Evolutionary conservation across 2,888 invertebrate genomes (phyloP).

Genomic region (Drosophila pseudotalamancana): DNA sequence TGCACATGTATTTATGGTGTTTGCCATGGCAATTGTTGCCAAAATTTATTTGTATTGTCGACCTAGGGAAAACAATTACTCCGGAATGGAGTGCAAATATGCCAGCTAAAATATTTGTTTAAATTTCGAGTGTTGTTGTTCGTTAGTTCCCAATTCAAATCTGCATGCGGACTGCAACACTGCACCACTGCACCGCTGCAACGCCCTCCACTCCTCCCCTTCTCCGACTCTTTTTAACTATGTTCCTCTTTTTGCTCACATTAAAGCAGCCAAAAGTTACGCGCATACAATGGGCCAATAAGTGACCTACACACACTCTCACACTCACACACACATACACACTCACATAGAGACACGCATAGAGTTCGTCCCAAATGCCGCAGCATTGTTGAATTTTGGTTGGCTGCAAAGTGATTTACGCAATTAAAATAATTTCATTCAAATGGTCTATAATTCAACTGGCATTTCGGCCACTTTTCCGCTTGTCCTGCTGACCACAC

Average conservation of each 20-base stretch:
- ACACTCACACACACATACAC: conserved; percentile 8
- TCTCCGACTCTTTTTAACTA: too few relatives aligned
- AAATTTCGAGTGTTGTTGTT: conserved; percentile 51
- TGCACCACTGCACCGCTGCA: background rate
- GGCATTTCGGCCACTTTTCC: conserved; percentile 64
- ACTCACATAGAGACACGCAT: background rate
- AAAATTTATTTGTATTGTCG: conserved; percentile 65
- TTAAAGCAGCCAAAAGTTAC: conserved; percentile 42
- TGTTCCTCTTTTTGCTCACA: conserved; percentile 4
- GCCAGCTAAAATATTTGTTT: conserved; percentile 68
- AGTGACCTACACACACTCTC: conserved; percentile 47
- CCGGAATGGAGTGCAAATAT: conserved; percentile 72
- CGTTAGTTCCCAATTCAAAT: conserved; percentile 40
- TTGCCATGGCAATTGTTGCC: conserved; percentile 40
- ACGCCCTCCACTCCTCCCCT: background rate
- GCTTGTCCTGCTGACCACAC: conserved; percentile 31
- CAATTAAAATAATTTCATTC: conserved; percentile 79
- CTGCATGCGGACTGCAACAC: conserved; percentile 15
- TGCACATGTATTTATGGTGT: conserved; percentile 11
- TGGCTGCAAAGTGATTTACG: conserved; percentile 77
- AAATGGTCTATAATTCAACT: conserved; percentile 77
- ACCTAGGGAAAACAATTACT: conserved; percentile 70
- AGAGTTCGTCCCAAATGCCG: conserved; percentile 44
- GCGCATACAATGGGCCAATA: conserved; percentile 69
- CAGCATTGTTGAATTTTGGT: conserved; percentile 72